Evolutionary conservation across 2,113 vertebrate species (phyloP), one percentile per base, ranked within the genome.

Genomic region (Romanogobio albipinnatus): DNA sequence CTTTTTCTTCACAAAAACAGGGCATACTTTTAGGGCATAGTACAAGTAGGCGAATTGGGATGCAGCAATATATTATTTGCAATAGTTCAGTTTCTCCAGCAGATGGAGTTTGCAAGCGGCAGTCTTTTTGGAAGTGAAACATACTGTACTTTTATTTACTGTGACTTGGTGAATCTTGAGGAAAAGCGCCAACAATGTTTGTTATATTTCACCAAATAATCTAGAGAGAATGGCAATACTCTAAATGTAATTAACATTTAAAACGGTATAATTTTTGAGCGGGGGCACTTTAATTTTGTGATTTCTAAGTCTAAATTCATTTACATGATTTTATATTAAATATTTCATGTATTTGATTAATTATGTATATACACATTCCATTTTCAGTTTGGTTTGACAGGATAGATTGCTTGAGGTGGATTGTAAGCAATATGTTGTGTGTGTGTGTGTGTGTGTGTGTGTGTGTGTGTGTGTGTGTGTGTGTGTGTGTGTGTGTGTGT

Each of bases 401-500:
- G 33, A 7, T n/a, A 39, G 1, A 39, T 36, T 7, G 9, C 49
- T 36, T 76, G 75, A 58, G 17, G 51, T 58, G 17, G 9, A 22
- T 76, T 76, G 8, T n/a, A 58, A 56, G 29, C 10, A 36, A 56
- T 22, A 13, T 36, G 19, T 76, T 53, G 43, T 74, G 47, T 58
- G 75, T 58, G 13, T 9, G 59, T 81, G 49, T 82, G 70, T 82
- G 68, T 59, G 79, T 74, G 13, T 51, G 78, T 78, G 61, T 62
- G 45, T 61, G 39, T 77, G 45, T 58, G 74, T 58, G 29, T 43
- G 59, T 81, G 47, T 82, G 70, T 82, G 68, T 75, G 83, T 74
- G 13, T 51, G 78, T 79, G 62, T 62, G 45, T 56, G 43, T 78
- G 47, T 59, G 75, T 59, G 29, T 81, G 49, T 82, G 71, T 82